Evolutionary conservation across 2,888 invertebrate species (phyloP).

Genomic region (Meloe dianella): DNA sequence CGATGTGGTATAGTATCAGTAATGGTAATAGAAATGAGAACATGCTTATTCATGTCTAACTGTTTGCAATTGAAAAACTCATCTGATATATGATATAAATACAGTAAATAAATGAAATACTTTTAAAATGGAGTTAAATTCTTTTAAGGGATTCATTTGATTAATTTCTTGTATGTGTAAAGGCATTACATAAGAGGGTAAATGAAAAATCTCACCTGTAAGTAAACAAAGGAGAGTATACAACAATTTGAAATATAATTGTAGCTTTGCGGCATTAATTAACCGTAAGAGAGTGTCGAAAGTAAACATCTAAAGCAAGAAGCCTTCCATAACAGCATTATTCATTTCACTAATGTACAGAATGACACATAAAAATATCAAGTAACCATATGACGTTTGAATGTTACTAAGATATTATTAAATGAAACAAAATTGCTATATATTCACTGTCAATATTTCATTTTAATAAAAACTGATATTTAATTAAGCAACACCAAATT

Average conservation of each 20-base stretch:
- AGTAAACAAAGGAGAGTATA: constrained; percentile 15
- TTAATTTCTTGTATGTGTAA: background rate
- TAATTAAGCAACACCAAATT: constrained; percentile 26
- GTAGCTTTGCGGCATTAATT: constrained; percentile 26
- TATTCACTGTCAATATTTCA: background rate
- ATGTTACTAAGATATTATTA: background rate
- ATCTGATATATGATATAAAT: background rate
- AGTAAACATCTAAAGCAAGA: background rate
- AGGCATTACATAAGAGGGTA: background rate
- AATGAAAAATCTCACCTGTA: constrained; percentile 7
- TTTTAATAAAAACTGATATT: constrained; percentile 27
- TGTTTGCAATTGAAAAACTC: constrained; percentile 29
- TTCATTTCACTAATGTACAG: constrained; percentile 1
- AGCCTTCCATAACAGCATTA: background rate
- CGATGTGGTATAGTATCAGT: constrained; percentile 22
- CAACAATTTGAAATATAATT: constrained; percentile 18
- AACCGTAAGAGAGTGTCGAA: constrained; percentile 19
- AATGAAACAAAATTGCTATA: background rate
- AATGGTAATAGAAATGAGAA: background rate
- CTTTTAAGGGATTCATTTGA: background rate
- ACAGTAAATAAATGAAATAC: background rate
- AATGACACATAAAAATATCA: constrained; percentile 6
- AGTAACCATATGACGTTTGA: background rate
- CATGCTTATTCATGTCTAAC: constrained; percentile 38
- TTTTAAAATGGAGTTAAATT: background rate